Base-by-base conservation (phyloP, 2,113 vertebrate genomes). In the Oryzias javanicus region DNA sequence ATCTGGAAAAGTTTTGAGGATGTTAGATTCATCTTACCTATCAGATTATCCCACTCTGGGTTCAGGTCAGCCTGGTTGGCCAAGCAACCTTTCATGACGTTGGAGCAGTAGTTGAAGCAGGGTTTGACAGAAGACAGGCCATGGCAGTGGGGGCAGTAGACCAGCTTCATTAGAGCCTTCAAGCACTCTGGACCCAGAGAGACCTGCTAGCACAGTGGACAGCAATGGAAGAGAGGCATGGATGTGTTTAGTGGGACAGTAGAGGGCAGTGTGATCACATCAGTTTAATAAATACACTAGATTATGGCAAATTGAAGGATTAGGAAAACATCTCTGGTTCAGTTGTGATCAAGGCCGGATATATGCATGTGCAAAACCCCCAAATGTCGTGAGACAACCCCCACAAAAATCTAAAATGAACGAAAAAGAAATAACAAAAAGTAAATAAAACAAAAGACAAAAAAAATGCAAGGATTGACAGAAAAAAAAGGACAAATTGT, bases 21-120 rank as follows among this genome's bases (percentile, higher is more conserved):
- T 15, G n/a, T 15, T 35, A 14, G 10, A 42, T 20, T 6, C 18
- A 17, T 45, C 61, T 64, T 25, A 72, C 96, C 94, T 53, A 98
- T 90, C 2, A 97, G 91, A 82, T 93, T 95, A 78, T 93, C 93
- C 96, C 96, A 98, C 84, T 97, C 96, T 0, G 94, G 88, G 70
- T 92, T 92, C 64, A 98, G 90, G 85, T 98, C 96, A 0, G 96
- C 96, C 79, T 98, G 96, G 87, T 98, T 98, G 86, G 95, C 96
- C 63, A 98, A 91, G 85, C 96, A 98, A 79, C 96, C 96, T 84
- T 96, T 96, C 63, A 97, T 92, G 40, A 98, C 94, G 0, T 97
- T 98, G 49, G 89, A 90, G 81, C 96, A 98, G 87, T 97, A 98
- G 88, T 87, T 94, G 20, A 88, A 88, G 80, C 96, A 98, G 0